Evolutionary conservation across 2,888 invertebrate species (phyloP), one percentile per base, ranked within the genome.

Genomic region (Myopa testacea): DNA sequence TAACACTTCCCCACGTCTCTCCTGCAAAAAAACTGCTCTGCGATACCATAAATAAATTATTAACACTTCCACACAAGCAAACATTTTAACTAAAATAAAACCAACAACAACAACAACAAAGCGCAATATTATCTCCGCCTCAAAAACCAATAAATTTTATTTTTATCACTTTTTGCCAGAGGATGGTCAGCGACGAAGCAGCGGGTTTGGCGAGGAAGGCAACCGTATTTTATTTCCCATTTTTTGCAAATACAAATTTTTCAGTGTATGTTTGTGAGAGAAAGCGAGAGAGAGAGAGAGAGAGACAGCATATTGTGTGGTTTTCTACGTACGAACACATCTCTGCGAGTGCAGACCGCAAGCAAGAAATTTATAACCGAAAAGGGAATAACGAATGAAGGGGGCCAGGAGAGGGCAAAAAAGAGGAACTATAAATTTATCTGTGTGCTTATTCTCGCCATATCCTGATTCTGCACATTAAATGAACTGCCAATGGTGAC

Each of bases 121-220:
- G 63, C 45, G 19, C 26, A 63, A 77, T 68, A 77, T 77, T 77
- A 73, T 77, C 77, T 73, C 55, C 72, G 55, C 77, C 71, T 73
- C 77, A 40, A 77, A 77, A 72, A 67, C 72, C 77, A 77, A 77
- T 77, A 77, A 77, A 77, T 77, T 77, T 73, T 60, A 68, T 77
- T 77, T 77, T 77, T 77, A 77, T 77, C 77, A 73, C 77, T 73
- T 72, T 77, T 68, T 55, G 71, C 77, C 70, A 38, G 40, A 52
- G 63, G 72, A 26, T 4, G 19, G 4, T 40, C 62, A 16, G 62
- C 26, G 45, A 5, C 26, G 26, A 26, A 26, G 55, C 8, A 10
- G 55, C 1, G n/a, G 16, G 45, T 45, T 45, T 10, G 63, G 34
- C 10, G 14, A 14, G 37, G 70, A 52, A 52, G 55, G 16, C 1